phyloP scores from a whole-genome alignment of 2,888 invertebrate species.

The Cenopis cana region DNA sequence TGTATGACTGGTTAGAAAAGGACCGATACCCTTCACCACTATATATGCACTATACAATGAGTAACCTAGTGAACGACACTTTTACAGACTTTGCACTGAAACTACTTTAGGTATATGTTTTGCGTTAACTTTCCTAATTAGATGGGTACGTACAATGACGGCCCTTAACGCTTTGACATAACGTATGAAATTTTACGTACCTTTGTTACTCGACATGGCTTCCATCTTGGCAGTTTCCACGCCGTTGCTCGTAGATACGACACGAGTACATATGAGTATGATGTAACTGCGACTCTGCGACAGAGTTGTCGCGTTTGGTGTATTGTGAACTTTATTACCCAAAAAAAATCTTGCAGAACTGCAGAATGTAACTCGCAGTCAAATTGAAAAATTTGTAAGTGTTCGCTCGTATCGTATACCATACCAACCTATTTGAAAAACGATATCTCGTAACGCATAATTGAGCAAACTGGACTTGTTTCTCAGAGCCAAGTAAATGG shows the following conservation, averaged over 20 bases:
- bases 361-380: neutral
- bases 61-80: too few species aligned
- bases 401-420: too few species aligned
- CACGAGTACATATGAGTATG: neutral
- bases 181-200: neutral
- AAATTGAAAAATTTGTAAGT: too few species aligned
- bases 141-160: neutral
- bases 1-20: too few species aligned
- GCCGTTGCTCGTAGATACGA: neutral
- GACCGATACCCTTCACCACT: too few species aligned
- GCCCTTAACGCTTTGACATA: neutral
- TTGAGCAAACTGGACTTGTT: too few species aligned
- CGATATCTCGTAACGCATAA: too few species aligned
- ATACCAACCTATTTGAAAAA: too few species aligned
- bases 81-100: too few species aligned
- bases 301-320: neutral
- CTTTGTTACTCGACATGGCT: neutral
- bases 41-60: too few species aligned
- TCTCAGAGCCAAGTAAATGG: too few species aligned
- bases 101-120: too few species aligned
- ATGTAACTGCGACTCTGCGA: neutral
- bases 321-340: neutral
- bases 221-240: conserved; percentile 2
- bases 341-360: neutral
- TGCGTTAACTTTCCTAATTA: neutral